These are phyloP conservation scores for mouse (Mus musculus) DNA, from an alignment of 2,113 vertebrate species.

Conservation along the genomic window GRCm39 chr16:30932001-30932500, in stretches of 20 bases:
- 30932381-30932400: not conserved
- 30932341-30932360: not conserved
- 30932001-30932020: not conserved
- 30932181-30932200: no score
- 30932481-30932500: not conserved
- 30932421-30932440: not conserved
- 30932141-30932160: no score
- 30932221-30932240: no score
- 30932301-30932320: no score
- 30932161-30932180: no score
- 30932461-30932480: not conserved
- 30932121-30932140: not conserved
- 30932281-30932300: no score
- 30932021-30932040: conserved; percentile 25
- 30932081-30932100: not conserved
- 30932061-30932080: not conserved
- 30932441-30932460: not conserved
- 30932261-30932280: no score
- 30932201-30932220: no score
- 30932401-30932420: conserved; percentile 6
- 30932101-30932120: conserved; percentile 14
- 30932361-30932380: conserved; percentile 11
- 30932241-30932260: no score
- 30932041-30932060: not conserved
- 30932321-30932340: not conserved